Conservation (phyloP, 2,888 invertebrate genomes). For the Cryptus armator region DNA sequence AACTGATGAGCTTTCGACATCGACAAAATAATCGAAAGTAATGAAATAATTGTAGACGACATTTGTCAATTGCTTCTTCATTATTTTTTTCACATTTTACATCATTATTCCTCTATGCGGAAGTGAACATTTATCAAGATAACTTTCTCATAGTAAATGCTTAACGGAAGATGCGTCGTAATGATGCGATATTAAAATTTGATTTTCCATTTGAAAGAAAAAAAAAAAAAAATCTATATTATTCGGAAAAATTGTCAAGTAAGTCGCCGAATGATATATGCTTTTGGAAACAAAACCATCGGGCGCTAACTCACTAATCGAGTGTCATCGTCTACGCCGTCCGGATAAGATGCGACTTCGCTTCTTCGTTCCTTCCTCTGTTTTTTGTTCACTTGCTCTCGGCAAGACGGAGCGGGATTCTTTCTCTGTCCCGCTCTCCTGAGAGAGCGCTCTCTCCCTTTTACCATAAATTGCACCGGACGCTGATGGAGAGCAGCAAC, state of each 20-base stretch:
- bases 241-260: background rate
- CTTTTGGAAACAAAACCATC: background rate
- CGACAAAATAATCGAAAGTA: no score
- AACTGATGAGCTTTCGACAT: no score
- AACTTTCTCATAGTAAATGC: no score
- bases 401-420: constrained; percentile 13
- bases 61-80: no score
- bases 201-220: no score
- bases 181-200: no score
- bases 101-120: no score
- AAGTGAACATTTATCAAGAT: no score
- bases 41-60: no score
- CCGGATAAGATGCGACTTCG: constrained; percentile 6
- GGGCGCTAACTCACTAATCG: background rate
- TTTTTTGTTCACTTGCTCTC: constrained; percentile 13
- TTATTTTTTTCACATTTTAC: no score
- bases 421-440: background rate
- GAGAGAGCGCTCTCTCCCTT: constrained; percentile 25
- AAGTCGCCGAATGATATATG: background rate
- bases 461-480: constrained; percentile 61
- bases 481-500: constrained; percentile 56
- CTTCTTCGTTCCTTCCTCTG: background rate
- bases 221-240: no score
- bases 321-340: constrained; percentile 6
- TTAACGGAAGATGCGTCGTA: no score